Evolutionary conservation across 2,797 vertebrate genomes (phyloP).

Genomic region (Sebastes miniatus): DNA sequence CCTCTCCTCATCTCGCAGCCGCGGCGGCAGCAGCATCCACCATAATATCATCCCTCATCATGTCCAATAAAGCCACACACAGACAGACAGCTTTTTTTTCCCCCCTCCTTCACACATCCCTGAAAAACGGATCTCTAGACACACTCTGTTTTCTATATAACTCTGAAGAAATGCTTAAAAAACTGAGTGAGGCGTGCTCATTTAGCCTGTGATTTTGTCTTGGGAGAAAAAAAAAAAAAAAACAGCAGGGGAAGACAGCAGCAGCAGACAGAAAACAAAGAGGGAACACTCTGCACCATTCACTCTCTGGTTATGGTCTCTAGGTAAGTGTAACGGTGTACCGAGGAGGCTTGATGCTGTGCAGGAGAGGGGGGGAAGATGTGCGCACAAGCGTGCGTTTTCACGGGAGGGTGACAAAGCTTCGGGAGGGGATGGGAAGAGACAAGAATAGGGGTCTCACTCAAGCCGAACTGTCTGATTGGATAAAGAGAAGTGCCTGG

Average conservation of each 20-base stretch:
- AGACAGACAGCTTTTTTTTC: conserved; percentile 44
- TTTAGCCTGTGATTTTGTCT: conserved; percentile 69
- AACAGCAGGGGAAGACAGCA: conserved; percentile 33
- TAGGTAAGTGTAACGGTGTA: conserved; percentile 72
- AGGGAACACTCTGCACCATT: conserved; percentile 54
- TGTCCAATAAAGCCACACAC: conserved; percentile 80
- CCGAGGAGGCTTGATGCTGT: conserved; percentile 47
- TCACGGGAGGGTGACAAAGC: conserved; percentile 64
- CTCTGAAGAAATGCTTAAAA: conserved; percentile 74
- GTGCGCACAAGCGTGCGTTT: conserved; percentile 48
- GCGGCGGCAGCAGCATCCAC: conserved; percentile 64
- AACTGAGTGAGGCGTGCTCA: conserved; percentile 64
- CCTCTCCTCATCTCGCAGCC: conserved; percentile 69
- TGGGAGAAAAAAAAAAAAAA: conserved; percentile 40
- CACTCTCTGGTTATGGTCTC: conserved; percentile 72
- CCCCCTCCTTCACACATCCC: conserved; percentile 48
- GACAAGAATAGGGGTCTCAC: conserved; percentile 73
- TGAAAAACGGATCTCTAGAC: conserved; percentile 60
- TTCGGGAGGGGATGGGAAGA: conserved; percentile 63
- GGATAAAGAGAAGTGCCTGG: conserved; percentile 79
- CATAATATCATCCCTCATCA: conserved; percentile 80
- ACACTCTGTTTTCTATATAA: conserved; percentile 63
- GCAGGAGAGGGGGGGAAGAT: conserved; percentile 4
- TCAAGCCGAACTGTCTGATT: conserved; percentile 79
- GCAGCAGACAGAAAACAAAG: conserved; percentile 57